Base-by-base conservation (phyloP, 2,797 vertebrate species). In the Perodicticus potto region DNA sequence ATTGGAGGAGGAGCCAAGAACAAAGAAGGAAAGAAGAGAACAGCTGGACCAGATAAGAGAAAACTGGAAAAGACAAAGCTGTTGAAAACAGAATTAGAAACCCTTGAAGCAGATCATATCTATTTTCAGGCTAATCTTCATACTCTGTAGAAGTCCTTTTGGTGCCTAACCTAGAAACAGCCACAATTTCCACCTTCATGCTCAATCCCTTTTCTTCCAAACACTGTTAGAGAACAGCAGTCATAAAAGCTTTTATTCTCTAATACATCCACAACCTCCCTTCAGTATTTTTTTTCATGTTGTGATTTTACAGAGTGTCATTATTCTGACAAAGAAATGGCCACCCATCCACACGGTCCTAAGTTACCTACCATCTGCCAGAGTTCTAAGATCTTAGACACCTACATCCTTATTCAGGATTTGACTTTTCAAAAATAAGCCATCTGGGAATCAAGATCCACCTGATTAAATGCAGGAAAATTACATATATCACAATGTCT, bases 1-100 rank as follows among this genome's bases (percentile, higher is more conserved):
- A 95, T 94, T 93, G 57, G 27, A 23, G 97, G 95, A 96, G 97
- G 96, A 92, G 76, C 73, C 10, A 85, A 49, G 45, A 94, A 97
- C 91, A 96, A 97, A 97, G 94, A 73, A 55, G 4, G 25, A 91
- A 85, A 76, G 82, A 84, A 59, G 69, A 32, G 57, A 88, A 80
- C 96, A 96, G 93, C 94, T 97, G 96, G 80, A 94, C 86, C 45
- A 86, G 76, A 91, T 49, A 91, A 80, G 74, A 59, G 32, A 45
- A 63, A 82, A 85, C 43, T 86, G 55, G 72, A 67, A 86, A 72
- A 78, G 29, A 94, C 90, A 97, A 95, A 96, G 96, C 37, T 61
- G 14, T 57, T 86, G 70, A 69, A 88, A 90, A 65, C 25, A 43
- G 74, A 89, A 57, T 91, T 61, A 6, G 22, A 96, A 86, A 80